A percentile compares a stretch with the other conserved stretches of the same genome.
phyloP scores from a whole-genome alignment of 2,113 vertebrate genomes.

The Hemiprocne comata region DNA sequence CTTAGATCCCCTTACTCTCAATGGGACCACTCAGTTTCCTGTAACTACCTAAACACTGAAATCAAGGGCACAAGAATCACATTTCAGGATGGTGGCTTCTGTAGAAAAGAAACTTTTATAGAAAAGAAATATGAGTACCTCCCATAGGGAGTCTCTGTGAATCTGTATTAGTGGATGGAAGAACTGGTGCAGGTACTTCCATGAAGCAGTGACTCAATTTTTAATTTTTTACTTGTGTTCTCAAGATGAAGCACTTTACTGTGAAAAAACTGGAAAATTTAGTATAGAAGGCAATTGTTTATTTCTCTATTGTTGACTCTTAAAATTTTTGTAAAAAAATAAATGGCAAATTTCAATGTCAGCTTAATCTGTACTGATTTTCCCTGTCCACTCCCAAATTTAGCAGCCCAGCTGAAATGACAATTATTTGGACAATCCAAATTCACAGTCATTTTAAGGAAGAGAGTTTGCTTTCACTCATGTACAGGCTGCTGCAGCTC shows the following conservation, averaged over 20 bases:
- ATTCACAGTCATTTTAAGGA: not conserved
- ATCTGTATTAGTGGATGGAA: not conserved
- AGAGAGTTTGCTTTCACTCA: not conserved
- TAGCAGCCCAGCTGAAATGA: not conserved
- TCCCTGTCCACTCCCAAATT: not conserved
- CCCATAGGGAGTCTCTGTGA: rapidly evolving
- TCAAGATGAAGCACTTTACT: not conserved
- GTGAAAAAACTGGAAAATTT: not conserved
- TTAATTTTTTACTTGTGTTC: not conserved
- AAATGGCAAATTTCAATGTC: not conserved
- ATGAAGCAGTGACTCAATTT: not conserved
- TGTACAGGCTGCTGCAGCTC: not conserved
- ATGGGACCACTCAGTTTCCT: not conserved
- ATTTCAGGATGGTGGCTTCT: not conserved
- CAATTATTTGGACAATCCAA: not conserved
- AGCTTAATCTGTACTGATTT: not conserved
- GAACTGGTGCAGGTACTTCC: not conserved
- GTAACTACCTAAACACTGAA: not conserved
- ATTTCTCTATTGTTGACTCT: not conserved
- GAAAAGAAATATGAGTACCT: not conserved
- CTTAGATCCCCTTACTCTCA: not conserved
- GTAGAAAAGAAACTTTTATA: not conserved
- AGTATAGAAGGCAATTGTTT: not conserved
- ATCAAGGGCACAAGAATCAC: not conserved
- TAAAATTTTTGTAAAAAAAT: not conserved